These are phyloP conservation scores for Gadus macrocephalus DNA, from an alignment of 2,113 vertebrate genomes.

Conservation along the genomic window DNA sequence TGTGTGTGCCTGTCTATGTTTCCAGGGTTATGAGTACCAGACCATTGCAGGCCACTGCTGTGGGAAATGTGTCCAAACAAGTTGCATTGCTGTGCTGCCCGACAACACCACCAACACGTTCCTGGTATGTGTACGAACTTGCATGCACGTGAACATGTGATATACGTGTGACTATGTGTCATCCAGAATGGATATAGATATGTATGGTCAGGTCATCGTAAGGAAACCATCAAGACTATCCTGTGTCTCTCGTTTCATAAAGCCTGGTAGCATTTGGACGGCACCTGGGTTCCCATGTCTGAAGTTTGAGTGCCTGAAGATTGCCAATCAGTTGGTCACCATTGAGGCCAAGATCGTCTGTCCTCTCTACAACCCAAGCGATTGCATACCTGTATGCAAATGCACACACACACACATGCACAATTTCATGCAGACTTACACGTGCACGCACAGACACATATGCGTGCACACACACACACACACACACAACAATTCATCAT, in stretches of 20 bases:
- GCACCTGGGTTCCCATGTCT: conserved; percentile 62
- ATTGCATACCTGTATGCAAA: conserved; percentile 71
- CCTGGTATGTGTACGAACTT: conserved; percentile 48
- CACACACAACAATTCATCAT: background rate
- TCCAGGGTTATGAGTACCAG: conserved; percentile 70
- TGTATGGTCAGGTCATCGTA: too few relatives aligned
- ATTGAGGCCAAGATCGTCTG: conserved; percentile 57
- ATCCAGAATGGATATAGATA: background rate
- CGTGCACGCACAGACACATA: background rate
- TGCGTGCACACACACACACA: background rate
- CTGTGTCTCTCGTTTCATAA: background rate
- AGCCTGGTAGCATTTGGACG: conserved; percentile 70
- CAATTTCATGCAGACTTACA: background rate
- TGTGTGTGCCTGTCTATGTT: conserved; percentile 11
- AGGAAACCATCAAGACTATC: background rate
- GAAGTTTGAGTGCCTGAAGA: conserved; percentile 68
- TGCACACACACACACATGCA: background rate
- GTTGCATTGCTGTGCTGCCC: conserved; percentile 57
- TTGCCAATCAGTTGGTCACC: conserved; percentile 44
- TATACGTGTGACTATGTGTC: background rate
- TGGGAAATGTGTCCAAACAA: conserved; percentile 64
- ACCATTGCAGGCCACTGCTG: conserved; percentile 68
- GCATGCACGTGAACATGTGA: background rate
- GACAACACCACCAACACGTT: conserved; percentile 44
- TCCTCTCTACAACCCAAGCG: conserved; percentile 42